Percentiles rank a stretch among this genome's conserved stretches.
phyloP scores from a whole-genome alignment of 2,888 invertebrate species.

The Rugalucina vietnamica region DNA sequence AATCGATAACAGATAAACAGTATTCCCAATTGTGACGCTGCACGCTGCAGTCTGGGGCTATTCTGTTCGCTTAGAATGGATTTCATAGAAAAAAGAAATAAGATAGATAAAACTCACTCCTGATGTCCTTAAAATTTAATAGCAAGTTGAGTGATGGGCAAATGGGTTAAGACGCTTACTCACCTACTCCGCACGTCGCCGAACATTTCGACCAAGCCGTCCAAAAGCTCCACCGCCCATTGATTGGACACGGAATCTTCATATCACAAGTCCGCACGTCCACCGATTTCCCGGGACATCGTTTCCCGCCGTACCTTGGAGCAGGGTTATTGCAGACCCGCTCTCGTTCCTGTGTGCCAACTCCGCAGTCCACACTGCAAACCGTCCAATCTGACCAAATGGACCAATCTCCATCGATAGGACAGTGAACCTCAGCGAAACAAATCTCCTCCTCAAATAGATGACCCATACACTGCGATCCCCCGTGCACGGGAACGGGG shows the following conservation, averaged over 20 bases:
- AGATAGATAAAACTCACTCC: too few relatives aligned
- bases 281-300: conserved; percentile 38
- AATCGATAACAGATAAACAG: too few relatives aligned
- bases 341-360: conserved; percentile 27
- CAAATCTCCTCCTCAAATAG: conserved; percentile 16
- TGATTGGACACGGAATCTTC: conserved; percentile 43
- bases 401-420: conserved; percentile 54
- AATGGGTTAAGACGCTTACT: not conserved
- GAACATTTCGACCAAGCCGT: conserved; percentile 46
- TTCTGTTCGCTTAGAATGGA: too few relatives aligned
- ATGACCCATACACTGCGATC: conserved; percentile 27
- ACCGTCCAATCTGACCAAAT: conserved; percentile 47
- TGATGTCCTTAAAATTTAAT: too few relatives aligned
- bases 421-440: conserved; percentile 36
- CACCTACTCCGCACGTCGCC: conserved; percentile 32
- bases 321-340: conserved; percentile 53
- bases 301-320: conserved; percentile 47
- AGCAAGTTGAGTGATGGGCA: too few relatives aligned
- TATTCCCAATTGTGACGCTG: too few relatives aligned
- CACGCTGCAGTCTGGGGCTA: too few relatives aligned
- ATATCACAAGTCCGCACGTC: conserved; percentile 45
- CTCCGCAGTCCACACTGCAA: conserved; percentile 50
- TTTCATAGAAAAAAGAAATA: too few relatives aligned
- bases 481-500: conserved; percentile 52
- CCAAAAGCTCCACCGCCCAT: conserved; percentile 60